Conservation (phyloP, 2,113 vertebrate species). For the Sitta europaea region DNA sequence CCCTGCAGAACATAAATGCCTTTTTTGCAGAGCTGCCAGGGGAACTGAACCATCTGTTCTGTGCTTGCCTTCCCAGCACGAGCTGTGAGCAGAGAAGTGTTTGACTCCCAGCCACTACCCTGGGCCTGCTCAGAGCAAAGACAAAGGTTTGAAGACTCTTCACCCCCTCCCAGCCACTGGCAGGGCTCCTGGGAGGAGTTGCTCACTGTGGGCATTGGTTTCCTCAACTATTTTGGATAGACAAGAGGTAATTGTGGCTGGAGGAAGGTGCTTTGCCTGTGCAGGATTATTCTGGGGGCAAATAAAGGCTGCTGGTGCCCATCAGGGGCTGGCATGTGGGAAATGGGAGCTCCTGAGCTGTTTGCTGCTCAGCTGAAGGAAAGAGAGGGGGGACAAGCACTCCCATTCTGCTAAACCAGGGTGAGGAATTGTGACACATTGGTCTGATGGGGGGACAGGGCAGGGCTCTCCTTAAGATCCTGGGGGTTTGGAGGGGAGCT, state of each 20-base stretch:
- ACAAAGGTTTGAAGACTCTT: neutral
- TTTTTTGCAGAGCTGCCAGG: neutral
- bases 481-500: neutral
- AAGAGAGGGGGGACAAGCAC: neutral
- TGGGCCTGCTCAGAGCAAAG: neutral
- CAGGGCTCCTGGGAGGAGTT: neutral
- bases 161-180: neutral
- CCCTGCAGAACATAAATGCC: neutral
- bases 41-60: neutral
- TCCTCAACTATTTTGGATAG: neutral
- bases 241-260: neutral
- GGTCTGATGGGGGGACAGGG: neutral
- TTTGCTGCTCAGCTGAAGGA: neutral
- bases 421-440: neutral
- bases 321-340: neutral
- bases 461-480: neutral
- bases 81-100: neutral
- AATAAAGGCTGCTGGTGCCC: neutral
- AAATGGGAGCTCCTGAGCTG: neutral
- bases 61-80: neutral
- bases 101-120: rapidly evolving
- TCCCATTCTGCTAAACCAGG: neutral
- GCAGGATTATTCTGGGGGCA: neutral
- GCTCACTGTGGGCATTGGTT: rapidly evolving
- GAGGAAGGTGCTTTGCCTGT: neutral